These are phyloP conservation scores for Actinostola sp. DNA, from an alignment of 92 coral and sea anemone species.

Conservation along the genomic window DNA sequence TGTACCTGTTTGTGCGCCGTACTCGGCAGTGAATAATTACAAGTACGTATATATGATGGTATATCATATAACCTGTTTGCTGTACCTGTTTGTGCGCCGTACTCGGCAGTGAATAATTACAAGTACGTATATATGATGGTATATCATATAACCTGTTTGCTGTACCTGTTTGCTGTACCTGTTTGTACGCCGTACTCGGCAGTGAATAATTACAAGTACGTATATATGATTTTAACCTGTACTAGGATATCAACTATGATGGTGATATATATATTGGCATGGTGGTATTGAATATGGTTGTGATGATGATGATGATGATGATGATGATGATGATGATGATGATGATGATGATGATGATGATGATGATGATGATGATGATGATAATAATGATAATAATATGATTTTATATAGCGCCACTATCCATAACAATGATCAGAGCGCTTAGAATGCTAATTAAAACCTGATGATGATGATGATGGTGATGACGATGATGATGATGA, in stretches of 20 bases:
- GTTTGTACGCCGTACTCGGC: conserved; percentile 96
- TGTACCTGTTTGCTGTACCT: conserved; percentile 91
- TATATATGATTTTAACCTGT: neutral
- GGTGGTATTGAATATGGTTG: neutral
- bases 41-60: conserved; percentile 63
- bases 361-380: neutral
- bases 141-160: conserved; percentile 66
- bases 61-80: conserved; percentile 66
- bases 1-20: conserved; percentile 95
- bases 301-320: neutral
- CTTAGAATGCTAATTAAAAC: too few relatives aligned
- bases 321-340: neutral
- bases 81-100: conserved; percentile 95
- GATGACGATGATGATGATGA: too few relatives aligned
- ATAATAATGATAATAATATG: neutral
- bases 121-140: conserved; percentile 63
- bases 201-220: conserved; percentile 91
- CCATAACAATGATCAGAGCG: too few relatives aligned
- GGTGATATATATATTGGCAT: neutral
- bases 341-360: neutral
- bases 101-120: conserved; percentile 88
- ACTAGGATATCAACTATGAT: neutral
- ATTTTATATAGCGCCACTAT: too few relatives aligned
- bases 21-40: conserved; percentile 88
- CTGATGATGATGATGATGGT: too few relatives aligned